Evolutionary conservation across 2,113 vertebrate genomes (phyloP).

Genomic region (Podiceps cristatus): DNA sequence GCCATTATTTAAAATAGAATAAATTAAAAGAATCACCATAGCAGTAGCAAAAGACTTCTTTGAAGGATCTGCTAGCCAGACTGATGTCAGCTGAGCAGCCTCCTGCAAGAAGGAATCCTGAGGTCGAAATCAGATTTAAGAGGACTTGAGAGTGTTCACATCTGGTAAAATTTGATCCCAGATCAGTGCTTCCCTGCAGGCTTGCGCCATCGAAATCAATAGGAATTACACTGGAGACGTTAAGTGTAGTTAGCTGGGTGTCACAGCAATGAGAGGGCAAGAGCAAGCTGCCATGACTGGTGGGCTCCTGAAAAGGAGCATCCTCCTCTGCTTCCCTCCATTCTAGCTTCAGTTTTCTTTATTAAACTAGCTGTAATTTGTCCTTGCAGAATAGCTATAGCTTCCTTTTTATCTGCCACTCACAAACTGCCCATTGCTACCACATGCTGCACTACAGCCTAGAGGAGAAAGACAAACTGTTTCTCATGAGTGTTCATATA

Average conservation of each 20-base stretch:
- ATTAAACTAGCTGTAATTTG: not conserved
- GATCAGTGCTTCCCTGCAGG: not conserved
- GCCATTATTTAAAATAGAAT: not conserved
- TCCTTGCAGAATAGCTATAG: not conserved
- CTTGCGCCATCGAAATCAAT: not conserved
- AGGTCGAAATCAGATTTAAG: not conserved
- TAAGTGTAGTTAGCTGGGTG: not conserved
- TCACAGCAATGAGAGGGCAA: not conserved
- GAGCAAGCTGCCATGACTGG: not conserved
- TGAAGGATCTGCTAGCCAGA: not conserved
- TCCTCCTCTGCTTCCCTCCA: not conserved
- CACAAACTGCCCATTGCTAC: constrained; percentile 27
- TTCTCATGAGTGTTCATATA: constrained; percentile 33
- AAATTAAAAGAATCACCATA: not conserved
- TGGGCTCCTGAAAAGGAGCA: not conserved
- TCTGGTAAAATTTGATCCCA: not conserved
- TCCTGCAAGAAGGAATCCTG: not conserved
- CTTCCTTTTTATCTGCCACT: not conserved
- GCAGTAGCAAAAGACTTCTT: not conserved
- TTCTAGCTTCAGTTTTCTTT: not conserved
- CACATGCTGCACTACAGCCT: constrained; percentile 52
- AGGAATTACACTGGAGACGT: not conserved
- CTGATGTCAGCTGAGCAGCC: not conserved
- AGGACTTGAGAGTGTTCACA: not conserved
- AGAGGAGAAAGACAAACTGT: constrained; percentile 23